These are phyloP conservation scores for Oreochromis aureus DNA, from an alignment of 2,113 vertebrate species.

Conservation along the genomic window DNA sequence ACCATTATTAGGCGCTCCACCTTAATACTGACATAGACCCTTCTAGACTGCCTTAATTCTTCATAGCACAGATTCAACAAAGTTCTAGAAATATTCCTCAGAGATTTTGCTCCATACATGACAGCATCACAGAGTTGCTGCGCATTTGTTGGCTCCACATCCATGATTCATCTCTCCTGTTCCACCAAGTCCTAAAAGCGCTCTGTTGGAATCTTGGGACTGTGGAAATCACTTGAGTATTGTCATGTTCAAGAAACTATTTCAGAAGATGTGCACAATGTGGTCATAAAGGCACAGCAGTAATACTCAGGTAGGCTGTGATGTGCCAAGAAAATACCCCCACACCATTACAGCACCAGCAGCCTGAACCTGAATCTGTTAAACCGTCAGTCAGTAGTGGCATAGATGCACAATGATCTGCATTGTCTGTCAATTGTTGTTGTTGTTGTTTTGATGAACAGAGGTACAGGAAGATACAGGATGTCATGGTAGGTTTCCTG, in stretches of 20 bases:
- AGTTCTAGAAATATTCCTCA: not conserved
- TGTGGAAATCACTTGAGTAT: not conserved
- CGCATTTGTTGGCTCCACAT: not conserved
- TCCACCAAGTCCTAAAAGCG: not conserved
- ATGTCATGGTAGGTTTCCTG: slow-evolving; percentile 42
- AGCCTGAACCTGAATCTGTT: not conserved
- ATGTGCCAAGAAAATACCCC: not conserved
- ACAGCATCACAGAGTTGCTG: not conserved
- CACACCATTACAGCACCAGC: not conserved
- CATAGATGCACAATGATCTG: not conserved
- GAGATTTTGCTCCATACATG: not conserved
- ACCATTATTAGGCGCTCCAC: not conserved
- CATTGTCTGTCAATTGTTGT: not conserved
- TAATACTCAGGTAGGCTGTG: not conserved
- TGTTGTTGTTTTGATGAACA: not conserved
- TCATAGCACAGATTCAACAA: not conserved
- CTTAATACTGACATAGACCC: not conserved
- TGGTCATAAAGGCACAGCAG: not conserved
- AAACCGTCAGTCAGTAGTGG: not conserved
- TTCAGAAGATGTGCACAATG: not conserved
- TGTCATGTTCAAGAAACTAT: not conserved
- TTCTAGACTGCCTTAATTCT: not conserved
- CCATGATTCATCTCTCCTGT: not conserved
- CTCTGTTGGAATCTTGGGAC: not conserved
- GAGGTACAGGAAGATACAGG: not conserved